These are phyloP conservation scores for Agrochola macilenta DNA, from an alignment of 2,888 invertebrate species.

Conservation along the genomic window DNA sequence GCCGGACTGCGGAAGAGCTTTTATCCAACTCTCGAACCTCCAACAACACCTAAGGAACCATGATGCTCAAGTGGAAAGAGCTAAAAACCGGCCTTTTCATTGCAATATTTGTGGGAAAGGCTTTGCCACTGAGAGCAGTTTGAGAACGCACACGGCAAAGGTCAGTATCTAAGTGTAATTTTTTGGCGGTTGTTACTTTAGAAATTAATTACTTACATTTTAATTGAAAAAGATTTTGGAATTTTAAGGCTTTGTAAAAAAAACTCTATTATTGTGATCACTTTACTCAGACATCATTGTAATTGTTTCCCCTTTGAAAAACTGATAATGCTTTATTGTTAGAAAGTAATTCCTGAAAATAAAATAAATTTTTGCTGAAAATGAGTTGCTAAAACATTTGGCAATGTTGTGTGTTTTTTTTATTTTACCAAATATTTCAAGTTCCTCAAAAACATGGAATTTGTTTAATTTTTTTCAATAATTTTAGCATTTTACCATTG, in stretches of 20 bases:
- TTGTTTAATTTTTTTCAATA: slow-evolving; percentile 26
- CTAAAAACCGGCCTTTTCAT: slow-evolving; percentile 98
- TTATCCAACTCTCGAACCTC: slow-evolving; percentile 98
- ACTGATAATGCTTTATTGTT: neutral
- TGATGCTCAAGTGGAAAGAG: slow-evolving; percentile 98
- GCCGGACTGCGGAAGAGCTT: slow-evolving; percentile 98
- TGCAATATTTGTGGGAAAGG: slow-evolving; percentile 99
- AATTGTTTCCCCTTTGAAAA: neutral
- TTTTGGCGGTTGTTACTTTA: neutral
- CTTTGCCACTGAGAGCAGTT: slow-evolving; percentile 98
- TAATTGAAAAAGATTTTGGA: neutral
- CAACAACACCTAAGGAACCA: slow-evolving; percentile 99
- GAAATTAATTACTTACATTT: neutral
- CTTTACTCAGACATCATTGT: neutral
- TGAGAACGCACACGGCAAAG: slow-evolving; percentile 99
- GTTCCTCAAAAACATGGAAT: slow-evolving; percentile 20
- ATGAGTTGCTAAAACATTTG: slow-evolving; percentile 4
- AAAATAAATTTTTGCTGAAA: neutral
- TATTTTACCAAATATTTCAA: neutral
- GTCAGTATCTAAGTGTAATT: slow-evolving; percentile 91
- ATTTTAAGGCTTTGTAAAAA: neutral
- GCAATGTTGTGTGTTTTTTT: neutral
- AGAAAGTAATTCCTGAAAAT: neutral
- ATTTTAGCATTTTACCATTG: slow-evolving; percentile 48
- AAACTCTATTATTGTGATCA: neutral